These are phyloP conservation scores for Atherix ibis DNA, from an alignment of 2,888 invertebrate species.

Conservation along the genomic window DNA sequence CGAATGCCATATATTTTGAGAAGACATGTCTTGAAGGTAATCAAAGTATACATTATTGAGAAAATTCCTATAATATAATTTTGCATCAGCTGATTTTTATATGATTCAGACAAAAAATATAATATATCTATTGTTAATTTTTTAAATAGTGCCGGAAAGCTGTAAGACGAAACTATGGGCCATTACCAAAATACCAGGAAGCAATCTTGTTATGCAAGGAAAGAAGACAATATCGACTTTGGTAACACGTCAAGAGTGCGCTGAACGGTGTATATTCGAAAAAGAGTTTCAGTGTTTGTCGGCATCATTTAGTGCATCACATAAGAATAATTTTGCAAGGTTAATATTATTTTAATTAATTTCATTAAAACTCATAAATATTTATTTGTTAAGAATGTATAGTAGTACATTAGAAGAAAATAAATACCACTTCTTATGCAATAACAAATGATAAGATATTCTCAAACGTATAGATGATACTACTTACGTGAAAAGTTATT, in stretches of 20 bases:
- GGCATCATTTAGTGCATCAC: conserved; percentile 36
- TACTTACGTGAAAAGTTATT: too few species aligned
- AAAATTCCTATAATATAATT: too few species aligned
- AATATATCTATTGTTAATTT: too few species aligned
- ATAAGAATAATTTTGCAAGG: conserved; percentile 31
- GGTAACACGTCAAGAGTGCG: conserved; percentile 51
- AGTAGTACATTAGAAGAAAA: too few species aligned
- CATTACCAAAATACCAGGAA: conserved; percentile 59
- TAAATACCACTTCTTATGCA: too few species aligned
- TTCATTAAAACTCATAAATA: neutral
- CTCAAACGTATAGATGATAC: too few species aligned
- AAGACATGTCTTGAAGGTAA: conserved; percentile 29
- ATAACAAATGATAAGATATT: too few species aligned
- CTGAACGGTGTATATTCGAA: conserved; percentile 42
- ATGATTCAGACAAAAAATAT: too few species aligned
- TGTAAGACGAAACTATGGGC: conserved; percentile 55
- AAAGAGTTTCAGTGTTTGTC: conserved; percentile 38
- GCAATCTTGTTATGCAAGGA: conserved; percentile 51
- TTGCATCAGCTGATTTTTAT: too few species aligned
- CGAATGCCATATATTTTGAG: conserved; percentile 29
- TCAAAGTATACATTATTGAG: too few species aligned
- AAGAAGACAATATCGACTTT: conserved; percentile 42
- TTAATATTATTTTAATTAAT: conserved; percentile 12
- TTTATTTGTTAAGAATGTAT: neutral
- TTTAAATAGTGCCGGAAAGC: conserved; percentile 36